Evolutionary conservation across 2,113 vertebrate species (phyloP).

Genomic region (Chaenogobius annularis): DNA sequence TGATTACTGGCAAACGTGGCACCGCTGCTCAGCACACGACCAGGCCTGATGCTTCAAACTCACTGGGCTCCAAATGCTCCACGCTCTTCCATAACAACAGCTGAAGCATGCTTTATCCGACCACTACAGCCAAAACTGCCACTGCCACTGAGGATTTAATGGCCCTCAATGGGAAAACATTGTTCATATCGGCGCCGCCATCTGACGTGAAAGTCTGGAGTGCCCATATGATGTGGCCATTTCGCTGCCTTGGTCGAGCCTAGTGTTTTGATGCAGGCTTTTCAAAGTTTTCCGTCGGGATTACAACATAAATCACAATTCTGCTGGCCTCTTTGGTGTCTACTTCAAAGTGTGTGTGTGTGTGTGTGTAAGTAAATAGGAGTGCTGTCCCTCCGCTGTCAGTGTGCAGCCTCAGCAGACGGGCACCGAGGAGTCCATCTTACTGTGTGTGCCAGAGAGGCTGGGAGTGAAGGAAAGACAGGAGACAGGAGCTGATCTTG

Average conservation of each 20-base stretch:
- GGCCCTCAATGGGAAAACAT: slow-evolving; percentile 61
- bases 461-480: background rate
- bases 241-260: slow-evolving; percentile 16
- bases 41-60: slow-evolving; percentile 33
- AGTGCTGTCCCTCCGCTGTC: slow-evolving; percentile 18
- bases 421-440: slow-evolving; percentile 26
- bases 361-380: slow-evolving; percentile 22
- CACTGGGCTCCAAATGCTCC: slow-evolving; percentile 43
- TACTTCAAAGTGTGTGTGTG: slow-evolving; percentile 16
- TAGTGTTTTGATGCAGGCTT: background rate
- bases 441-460: background rate
- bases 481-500: background rate
- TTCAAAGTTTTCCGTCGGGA: slow-evolving; percentile 7
- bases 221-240: slow-evolving; percentile 2
- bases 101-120: slow-evolving; percentile 60
- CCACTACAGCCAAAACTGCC: slow-evolving; percentile 61
- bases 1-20: slow-evolving; percentile 5
- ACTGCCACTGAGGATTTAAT: slow-evolving; percentile 55
- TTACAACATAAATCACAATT: slow-evolving; percentile 31
- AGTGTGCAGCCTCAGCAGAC: slow-evolving; percentile 21
- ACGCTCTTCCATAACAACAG: slow-evolving; percentile 47
- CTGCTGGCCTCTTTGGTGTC: slow-evolving; percentile 16
- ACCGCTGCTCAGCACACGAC: slow-evolving; percentile 1
- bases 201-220: slow-evolving; percentile 37
- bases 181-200: slow-evolving; percentile 52